Evolutionary conservation across 1,140 invertebrate genomes (phyloP).

Genomic region (Nasonia longicornis): DNA sequence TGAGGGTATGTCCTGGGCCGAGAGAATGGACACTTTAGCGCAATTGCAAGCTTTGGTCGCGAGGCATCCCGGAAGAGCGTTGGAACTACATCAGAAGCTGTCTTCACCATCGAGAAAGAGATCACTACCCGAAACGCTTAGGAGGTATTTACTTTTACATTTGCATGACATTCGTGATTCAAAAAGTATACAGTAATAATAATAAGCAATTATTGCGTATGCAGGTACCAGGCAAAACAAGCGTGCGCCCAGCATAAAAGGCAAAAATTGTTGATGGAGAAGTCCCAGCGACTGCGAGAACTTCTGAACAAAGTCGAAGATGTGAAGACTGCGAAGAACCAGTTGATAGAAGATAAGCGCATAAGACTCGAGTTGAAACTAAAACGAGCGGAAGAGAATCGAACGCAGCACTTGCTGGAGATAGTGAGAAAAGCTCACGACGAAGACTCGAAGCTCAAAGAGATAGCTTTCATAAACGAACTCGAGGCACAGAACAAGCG

Average conservation of each 20-base stretch:
- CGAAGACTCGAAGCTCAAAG: slow-evolving; percentile 95
- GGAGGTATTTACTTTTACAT: slow-evolving; percentile 23
- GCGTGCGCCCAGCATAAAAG: slow-evolving; percentile 84
- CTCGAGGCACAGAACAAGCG: slow-evolving; percentile 95
- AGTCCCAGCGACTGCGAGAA: slow-evolving; percentile 86
- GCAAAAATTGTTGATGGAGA: slow-evolving; percentile 84
- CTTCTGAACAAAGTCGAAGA: slow-evolving; percentile 91
- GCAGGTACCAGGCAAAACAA: slow-evolving; percentile 88
- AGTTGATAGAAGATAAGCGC: slow-evolving; percentile 86
- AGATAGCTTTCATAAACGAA: slow-evolving; percentile 98
- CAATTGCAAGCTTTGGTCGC: slow-evolving; percentile 82
- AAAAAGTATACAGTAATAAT: background rate
- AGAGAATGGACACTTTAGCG: slow-evolving; percentile 81
- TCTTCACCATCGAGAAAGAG: slow-evolving; percentile 90
- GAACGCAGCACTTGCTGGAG: slow-evolving; percentile 82
- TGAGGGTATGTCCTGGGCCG: slow-evolving; percentile 83
- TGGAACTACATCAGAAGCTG: slow-evolving; percentile 92
- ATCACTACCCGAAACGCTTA: slow-evolving; percentile 79
- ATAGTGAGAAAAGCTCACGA: slow-evolving; percentile 96
- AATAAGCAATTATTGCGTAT: background rate
- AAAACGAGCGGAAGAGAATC: slow-evolving; percentile 91
- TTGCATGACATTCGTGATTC: background rate
- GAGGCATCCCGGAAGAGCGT: slow-evolving; percentile 87
- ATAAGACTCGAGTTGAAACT: slow-evolving; percentile 87
- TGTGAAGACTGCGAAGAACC: slow-evolving; percentile 86